Conservation (phyloP, 1,140 invertebrate species). For the Aphidius gifuensis region DNA sequence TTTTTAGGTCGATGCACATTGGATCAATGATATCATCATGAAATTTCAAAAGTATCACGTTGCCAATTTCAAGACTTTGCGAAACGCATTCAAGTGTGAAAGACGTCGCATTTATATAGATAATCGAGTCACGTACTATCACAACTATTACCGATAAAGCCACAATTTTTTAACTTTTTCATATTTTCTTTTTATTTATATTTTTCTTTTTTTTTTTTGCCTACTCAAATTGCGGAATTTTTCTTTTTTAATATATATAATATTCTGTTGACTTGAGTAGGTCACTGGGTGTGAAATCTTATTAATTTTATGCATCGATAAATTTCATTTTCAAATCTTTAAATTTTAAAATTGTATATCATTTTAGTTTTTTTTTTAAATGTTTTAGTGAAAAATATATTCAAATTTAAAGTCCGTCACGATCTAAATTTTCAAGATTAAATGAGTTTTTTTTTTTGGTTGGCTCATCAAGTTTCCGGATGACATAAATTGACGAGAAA, state of each 20-base stretch:
- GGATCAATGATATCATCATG: conserved; percentile 7
- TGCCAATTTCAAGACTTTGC: too few species aligned
- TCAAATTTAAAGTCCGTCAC: too few species aligned
- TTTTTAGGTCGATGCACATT: neutral
- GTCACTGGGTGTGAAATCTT: neutral
- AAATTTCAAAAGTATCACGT: conserved; percentile 10
- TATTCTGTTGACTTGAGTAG: neutral
- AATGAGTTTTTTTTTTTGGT: too few species aligned
- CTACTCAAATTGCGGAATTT: too few species aligned
- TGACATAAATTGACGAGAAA: too few species aligned
- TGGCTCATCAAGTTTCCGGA: too few species aligned
- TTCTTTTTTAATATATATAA: too few species aligned
- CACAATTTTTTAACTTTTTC: neutral
- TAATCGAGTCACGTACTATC: conserved; percentile 5
- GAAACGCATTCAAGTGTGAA: neutral
- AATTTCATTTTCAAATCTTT: neutral
- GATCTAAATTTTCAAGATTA: too few species aligned
- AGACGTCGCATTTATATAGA: neutral
- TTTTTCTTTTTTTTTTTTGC: too few species aligned
- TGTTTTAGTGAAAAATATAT: too few species aligned
- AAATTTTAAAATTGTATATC: too few species aligned
- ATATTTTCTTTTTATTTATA: neutral
- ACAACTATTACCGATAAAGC: neutral
- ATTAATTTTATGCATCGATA: conserved; percentile 1
- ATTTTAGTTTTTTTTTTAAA: too few species aligned